A percentile compares a stretch with the other conserved stretches of the same genome.
Evolutionary conservation across 2,113 vertebrate species (phyloP).

Genomic region (Pteruthius melanotis): DNA sequence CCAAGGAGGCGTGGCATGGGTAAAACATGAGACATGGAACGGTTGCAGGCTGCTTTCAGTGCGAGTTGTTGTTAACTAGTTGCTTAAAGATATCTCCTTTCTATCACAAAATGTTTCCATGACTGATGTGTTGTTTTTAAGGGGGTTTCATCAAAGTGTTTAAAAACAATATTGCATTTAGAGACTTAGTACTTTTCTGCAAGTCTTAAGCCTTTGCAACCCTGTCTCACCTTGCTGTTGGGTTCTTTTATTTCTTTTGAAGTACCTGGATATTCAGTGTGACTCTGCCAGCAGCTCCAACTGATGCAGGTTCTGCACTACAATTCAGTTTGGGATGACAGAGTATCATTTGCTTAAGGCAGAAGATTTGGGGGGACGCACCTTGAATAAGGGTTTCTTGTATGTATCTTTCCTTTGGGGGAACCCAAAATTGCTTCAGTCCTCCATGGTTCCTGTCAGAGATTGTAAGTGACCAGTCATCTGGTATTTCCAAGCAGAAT

Average conservation of each 20-base stretch:
- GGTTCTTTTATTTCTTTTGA: neutral
- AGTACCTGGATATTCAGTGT: neutral
- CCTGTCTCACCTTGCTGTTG: neutral
- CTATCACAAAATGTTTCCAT: neutral
- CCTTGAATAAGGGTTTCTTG: neutral
- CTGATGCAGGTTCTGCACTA: neutral
- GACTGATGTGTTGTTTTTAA: neutral
- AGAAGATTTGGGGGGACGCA: neutral
- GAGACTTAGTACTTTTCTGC: neutral
- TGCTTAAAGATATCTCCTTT: neutral
- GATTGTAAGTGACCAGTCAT: neutral
- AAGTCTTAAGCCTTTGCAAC: neutral
- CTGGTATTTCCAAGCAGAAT: neutral
- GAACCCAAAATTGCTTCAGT: neutral
- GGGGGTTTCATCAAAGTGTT: neutral
- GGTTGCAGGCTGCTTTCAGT: neutral
- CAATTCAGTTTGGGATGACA: neutral
- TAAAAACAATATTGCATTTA: neutral
- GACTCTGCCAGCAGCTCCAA: neutral
- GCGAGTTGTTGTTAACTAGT: neutral
- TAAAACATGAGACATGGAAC: slow-evolving; percentile 50
- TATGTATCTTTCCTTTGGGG: neutral
- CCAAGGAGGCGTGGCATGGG: slow-evolving; percentile 92
- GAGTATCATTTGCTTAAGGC: neutral
- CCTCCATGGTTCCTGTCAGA: neutral